Conservation (phyloP, 2,888 invertebrate species). For the Octonoba sinensis region DNA sequence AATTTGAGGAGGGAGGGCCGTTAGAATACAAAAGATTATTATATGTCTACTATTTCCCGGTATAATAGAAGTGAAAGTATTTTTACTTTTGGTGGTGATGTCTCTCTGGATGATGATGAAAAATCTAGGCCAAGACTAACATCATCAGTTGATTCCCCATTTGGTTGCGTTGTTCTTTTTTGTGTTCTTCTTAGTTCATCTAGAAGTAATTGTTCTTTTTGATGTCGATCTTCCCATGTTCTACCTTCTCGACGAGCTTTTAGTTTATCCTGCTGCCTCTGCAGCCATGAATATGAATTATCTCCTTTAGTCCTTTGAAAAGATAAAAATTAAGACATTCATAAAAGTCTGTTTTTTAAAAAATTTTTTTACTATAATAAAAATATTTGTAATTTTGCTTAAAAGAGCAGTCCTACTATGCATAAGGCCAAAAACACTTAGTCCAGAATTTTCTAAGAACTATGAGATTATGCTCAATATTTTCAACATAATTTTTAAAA, state of each 20-base stretch:
- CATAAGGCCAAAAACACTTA: too few species aligned
- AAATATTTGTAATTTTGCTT: background rate
- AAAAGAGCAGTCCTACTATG: too few species aligned
- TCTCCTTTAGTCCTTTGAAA: constrained; percentile 56
- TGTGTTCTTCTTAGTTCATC: constrained; percentile 74
- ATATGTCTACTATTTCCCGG: too few species aligned
- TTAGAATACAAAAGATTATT: too few species aligned
- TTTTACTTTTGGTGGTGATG: constrained; percentile 59
- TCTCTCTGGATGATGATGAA: constrained; percentile 63
- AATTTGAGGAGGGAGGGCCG: too few species aligned
- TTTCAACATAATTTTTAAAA: too few species aligned
- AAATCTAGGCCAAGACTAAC: constrained; percentile 55
- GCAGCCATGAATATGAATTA: constrained; percentile 82
- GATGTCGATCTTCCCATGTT: constrained; percentile 71
- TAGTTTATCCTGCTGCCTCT: constrained; percentile 85
- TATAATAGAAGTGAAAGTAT: too few species aligned
- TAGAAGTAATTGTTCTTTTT: constrained; percentile 64
- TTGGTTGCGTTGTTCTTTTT: constrained; percentile 51
- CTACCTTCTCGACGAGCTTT: constrained; percentile 80
- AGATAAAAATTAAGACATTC: background rate
- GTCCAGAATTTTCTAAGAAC: too few species aligned
- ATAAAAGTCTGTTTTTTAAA: background rate
- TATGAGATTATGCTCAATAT: too few species aligned
- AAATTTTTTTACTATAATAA: background rate
- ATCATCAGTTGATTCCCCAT: constrained; percentile 56